Evolutionary conservation across 2,888 invertebrate species (phyloP), one percentile per base, ranked within the genome.

Genomic region (Acanthococcus lagerstroemiae): DNA sequence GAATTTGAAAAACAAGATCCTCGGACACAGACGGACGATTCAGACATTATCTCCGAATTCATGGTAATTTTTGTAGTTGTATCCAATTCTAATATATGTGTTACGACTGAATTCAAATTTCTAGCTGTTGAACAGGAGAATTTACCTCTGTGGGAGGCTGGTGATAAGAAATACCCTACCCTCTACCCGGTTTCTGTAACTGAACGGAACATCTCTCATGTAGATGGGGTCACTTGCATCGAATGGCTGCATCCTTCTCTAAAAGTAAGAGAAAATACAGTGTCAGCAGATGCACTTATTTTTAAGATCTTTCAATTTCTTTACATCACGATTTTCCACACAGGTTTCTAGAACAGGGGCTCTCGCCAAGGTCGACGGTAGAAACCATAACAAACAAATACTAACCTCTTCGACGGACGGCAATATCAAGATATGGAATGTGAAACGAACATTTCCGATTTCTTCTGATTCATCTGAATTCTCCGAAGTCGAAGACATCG

Each of bases 211-310:
- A 61, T 61, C 30, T 61, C 61, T 26, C 61, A 61, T 22, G 25
- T 48, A 15, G 48, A 48, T 50, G 26, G 17, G 5, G 22, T 61
- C 4, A 61, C 61, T 5, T 27, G 22, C 27, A 4, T 61, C 3
- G 61, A 61, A 50, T 61, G 61, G 61, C 19, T 61, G 50, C 61
- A 61, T 50, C 61, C 61, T 12, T 61, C 61, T 12, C n/a, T 61
- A n/a, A 48, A 50, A 22, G 61, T 61, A 26, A 48, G 26, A 3
- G 4, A 5, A 17, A 15, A 15, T 19, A 37, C 15, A 9, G 37
- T 37, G 15, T 7, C 37, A n/a, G n/a, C n/a, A n/a, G n/a, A n/a
- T n/a, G n/a, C 37, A 37, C 15, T 37, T 9, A 9, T 37, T 37
- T 37, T 15, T 37, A 9, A 37, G 7, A 15, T 9, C 37, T 37